Evolutionary conservation across 2,888 invertebrate species (phyloP).

Genomic region (Neoscelio sp.): DNA sequence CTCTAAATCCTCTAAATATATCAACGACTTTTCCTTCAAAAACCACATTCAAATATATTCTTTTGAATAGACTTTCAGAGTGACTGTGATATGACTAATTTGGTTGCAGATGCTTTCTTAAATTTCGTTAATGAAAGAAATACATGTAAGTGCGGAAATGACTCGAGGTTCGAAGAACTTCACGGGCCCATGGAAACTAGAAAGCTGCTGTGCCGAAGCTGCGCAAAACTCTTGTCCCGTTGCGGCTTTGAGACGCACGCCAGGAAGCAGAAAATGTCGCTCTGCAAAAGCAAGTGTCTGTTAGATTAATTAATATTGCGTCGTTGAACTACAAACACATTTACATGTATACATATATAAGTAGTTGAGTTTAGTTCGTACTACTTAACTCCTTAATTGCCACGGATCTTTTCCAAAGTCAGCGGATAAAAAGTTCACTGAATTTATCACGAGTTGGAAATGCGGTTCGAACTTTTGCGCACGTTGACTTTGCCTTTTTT

Average conservation of each 20-base stretch:
- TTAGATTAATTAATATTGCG: constrained; percentile 62
- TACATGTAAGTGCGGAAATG: constrained; percentile 74
- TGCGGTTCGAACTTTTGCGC: constrained; percentile 24
- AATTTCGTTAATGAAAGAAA: constrained; percentile 73
- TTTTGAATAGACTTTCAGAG: too few relatives aligned
- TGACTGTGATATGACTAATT: constrained; percentile 51
- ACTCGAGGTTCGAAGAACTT: constrained; percentile 71
- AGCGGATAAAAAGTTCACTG: constrained; percentile 13
- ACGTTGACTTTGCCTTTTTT: constrained; percentile 22
- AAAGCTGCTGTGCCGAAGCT: constrained; percentile 75
- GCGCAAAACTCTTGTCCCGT: constrained; percentile 74
- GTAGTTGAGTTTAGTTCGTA: too few relatives aligned
- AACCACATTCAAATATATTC: too few relatives aligned
- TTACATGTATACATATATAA: constrained; percentile 39
- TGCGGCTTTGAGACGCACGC: constrained; percentile 74
- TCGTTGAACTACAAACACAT: constrained; percentile 54
- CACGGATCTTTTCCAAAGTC: constrained; percentile 10
- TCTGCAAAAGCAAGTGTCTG: constrained; percentile 75
- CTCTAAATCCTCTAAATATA: too few relatives aligned
- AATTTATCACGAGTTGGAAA: constrained; percentile 24
- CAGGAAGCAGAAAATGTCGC: constrained; percentile 74
- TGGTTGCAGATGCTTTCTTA: constrained; percentile 74
- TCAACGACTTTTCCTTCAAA: too few relatives aligned
- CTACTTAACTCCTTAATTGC: constrained; percentile 54
- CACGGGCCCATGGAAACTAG: constrained; percentile 71